A percentile compares a stretch with the other conserved stretches of the same genome.
Conservation (phyloP, 2,888 invertebrate genomes). For the Epinotia demarniana region DNA sequence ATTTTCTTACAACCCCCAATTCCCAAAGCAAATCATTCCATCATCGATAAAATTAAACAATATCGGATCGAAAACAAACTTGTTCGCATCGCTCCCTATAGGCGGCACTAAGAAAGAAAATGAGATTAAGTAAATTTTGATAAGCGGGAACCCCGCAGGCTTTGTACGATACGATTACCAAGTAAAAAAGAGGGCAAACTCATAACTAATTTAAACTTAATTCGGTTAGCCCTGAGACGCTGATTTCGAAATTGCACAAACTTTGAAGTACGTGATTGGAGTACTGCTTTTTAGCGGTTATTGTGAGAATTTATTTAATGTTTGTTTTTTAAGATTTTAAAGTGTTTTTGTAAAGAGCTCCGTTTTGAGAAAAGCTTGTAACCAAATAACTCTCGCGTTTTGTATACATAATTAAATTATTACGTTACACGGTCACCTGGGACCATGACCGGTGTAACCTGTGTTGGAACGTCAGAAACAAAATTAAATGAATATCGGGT, state of each 20-base stretch:
- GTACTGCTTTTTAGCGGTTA: constrained; percentile 29
- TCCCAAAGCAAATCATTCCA: background rate
- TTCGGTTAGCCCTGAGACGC: constrained; percentile 50
- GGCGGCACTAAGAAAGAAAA: constrained; percentile 36
- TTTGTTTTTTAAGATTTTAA: constrained; percentile 11
- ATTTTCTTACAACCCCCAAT: background rate
- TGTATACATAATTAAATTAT: no score
- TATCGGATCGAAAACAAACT: constrained; percentile 16
- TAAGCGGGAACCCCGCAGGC: constrained; percentile 38
- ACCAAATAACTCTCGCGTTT: no score
- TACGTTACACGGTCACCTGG: no score
- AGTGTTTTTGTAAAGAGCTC: background rate
- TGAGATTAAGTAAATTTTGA: constrained; percentile 47
- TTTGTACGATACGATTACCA: constrained; percentile 44
- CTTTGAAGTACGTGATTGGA: constrained; percentile 38
- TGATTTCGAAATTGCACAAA: constrained; percentile 47
- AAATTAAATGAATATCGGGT: no score
- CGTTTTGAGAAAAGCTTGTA: background rate
- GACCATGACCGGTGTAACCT: no score
- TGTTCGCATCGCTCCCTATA: background rate
- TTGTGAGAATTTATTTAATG: constrained; percentile 25
- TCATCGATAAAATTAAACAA: background rate
- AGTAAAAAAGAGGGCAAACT: constrained; percentile 47
- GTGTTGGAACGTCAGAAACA: no score
- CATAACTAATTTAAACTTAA: constrained; percentile 56